A percentile compares a stretch with the other conserved stretches of the same genome.
Evolutionary conservation across 2,797 vertebrate species (phyloP).

Genomic region (Onychomys torridus): DNA sequence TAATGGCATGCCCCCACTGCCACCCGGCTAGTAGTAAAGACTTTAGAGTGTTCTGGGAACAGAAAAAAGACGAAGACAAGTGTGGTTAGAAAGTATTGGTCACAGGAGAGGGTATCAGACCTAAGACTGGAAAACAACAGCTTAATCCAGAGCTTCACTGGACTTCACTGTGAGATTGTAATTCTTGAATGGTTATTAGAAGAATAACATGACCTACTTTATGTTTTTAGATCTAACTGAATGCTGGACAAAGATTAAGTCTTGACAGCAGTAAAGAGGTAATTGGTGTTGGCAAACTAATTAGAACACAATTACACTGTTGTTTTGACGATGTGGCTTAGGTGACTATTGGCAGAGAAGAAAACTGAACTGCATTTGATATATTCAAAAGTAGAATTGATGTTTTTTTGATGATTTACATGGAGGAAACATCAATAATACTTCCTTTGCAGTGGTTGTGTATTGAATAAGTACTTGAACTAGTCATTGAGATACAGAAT

Average conservation of each 20-base stretch:
- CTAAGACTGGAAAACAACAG: background rate
- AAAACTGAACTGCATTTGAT: constrained; percentile 41
- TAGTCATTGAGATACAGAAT: background rate
- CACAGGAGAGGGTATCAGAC: background rate
- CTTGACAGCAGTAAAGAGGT: constrained; percentile 3
- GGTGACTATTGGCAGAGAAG: constrained; percentile 2
- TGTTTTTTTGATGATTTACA: constrained; percentile 15
- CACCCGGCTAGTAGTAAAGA: background rate
- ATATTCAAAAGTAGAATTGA: constrained; percentile 45
- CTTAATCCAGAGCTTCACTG: background rate
- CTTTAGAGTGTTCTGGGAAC: constrained; percentile 1
- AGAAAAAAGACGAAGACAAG: constrained; percentile 25
- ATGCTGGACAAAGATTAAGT: constrained; percentile 2
- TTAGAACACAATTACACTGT: background rate
- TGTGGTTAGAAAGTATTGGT: background rate
- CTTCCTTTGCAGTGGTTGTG: constrained; percentile 23
- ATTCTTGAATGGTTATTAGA: constrained; percentile 27
- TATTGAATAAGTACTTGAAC: constrained; percentile 18
- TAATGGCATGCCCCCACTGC: too few relatives aligned
- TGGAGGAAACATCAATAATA: constrained; percentile 14
- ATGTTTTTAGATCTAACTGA: constrained; percentile 26
- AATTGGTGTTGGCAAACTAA: constrained; percentile 15
- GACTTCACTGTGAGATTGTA: constrained; percentile 13
- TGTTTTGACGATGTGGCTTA: background rate
- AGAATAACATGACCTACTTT: constrained; percentile 7